Conservation (phyloP, 2,797 vertebrate genomes). For the Manis crassicaudata region DNA sequence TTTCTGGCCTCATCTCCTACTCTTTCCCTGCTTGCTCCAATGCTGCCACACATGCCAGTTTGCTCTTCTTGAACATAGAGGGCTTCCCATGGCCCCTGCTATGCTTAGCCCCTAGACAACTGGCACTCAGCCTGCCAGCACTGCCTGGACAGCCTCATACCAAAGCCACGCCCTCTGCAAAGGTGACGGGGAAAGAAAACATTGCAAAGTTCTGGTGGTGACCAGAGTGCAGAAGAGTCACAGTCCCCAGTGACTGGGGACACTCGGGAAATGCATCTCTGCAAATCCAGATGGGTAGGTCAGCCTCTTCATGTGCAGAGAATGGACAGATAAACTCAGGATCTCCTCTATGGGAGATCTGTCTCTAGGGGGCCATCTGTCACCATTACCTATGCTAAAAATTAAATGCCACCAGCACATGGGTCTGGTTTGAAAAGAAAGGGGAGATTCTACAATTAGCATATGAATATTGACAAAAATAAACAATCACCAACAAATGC, state of each 20-base stretch:
- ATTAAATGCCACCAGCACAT: background rate
- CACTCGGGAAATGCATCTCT: background rate
- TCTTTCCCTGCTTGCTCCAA: rapidly evolving
- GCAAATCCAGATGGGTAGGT: background rate
- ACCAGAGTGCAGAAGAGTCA: background rate
- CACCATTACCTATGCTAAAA: background rate
- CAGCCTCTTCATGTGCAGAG: background rate
- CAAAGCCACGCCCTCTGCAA: background rate
- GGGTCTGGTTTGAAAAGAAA: constrained; percentile 28
- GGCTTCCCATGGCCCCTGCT: background rate
- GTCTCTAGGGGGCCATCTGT: background rate
- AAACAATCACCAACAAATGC: background rate
- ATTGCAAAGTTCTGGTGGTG: background rate
- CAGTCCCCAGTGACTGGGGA: background rate
- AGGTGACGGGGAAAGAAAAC: background rate
- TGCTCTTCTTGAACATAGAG: background rate
- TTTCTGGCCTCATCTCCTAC: background rate
- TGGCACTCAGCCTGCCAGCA: background rate
- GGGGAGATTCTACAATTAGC: background rate
- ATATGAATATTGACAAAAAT: background rate
- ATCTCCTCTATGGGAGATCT: background rate
- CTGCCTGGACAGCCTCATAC: background rate
- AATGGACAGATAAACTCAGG: background rate
- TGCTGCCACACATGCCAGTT: background rate
- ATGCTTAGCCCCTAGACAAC: background rate